Percentiles rank a stretch among this genome's conserved stretches.
phyloP scores from a whole-genome alignment of 2,113 vertebrate species.

The Fukomys damarensis region DNA sequence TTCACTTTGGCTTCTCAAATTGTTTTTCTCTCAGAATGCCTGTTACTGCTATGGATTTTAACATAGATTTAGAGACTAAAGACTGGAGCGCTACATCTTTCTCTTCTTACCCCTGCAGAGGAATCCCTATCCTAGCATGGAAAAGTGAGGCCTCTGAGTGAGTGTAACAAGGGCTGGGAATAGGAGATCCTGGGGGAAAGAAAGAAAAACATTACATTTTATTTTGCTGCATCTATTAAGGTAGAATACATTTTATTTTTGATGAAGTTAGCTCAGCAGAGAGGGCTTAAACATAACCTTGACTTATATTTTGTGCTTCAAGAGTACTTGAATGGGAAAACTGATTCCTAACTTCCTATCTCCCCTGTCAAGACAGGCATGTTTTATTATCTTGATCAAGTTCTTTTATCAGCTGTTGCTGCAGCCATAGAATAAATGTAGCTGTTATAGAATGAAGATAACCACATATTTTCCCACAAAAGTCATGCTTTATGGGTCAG shows the following conservation, averaged over 20 bases:
- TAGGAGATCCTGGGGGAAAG: neutral
- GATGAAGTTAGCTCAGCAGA: neutral
- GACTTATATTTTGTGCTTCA: neutral
- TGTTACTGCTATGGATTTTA: neutral
- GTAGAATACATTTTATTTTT: neutral
- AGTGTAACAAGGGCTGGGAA: neutral
- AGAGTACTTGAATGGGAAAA: neutral
- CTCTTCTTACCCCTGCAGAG: neutral
- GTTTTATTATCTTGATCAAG: neutral
- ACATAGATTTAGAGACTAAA: conserved; percentile 15
- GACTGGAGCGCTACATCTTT: neutral
- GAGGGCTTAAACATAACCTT: neutral
- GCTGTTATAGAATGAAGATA: neutral
- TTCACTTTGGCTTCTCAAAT: neutral
- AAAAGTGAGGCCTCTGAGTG: neutral
- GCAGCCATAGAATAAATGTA: neutral
- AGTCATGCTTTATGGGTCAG: neutral
- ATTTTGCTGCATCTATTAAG: neutral
- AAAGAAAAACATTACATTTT: neutral
- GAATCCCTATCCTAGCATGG: neutral
- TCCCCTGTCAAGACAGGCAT: neutral
- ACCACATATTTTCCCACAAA: neutral
- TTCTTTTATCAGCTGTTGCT: neutral
- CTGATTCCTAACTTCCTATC: neutral
- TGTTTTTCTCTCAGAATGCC: neutral